Conservation (phyloP, 2,113 vertebrate species). For the Manacus vitellinus region DNA sequence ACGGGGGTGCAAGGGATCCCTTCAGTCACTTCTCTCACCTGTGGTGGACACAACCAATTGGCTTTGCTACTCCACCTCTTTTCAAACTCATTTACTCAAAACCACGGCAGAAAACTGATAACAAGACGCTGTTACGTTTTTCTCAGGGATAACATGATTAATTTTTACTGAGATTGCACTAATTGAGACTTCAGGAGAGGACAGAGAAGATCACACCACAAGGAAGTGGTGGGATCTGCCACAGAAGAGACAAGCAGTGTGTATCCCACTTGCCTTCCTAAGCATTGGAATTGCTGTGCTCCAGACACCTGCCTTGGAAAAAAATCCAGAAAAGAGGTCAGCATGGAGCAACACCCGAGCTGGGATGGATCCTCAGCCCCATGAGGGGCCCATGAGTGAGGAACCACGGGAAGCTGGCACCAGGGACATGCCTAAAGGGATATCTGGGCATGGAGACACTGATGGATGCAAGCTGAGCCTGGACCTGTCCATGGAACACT, state of each 20-base stretch:
- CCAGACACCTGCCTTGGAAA: neutral
- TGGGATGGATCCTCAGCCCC: neutral
- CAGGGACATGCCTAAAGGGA: neutral
- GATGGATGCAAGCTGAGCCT: neutral
- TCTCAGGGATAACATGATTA: too few relatives aligned
- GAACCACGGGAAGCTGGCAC: neutral
- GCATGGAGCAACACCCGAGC: fast-evolving
- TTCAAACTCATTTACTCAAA: neutral
- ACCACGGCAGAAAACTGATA: neutral
- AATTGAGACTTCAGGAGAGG: neutral
- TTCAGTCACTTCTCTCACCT: neutral
- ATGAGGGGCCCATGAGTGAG: fast-evolving
- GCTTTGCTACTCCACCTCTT: neutral
- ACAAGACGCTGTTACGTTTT: neutral
- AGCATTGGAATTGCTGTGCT: neutral
- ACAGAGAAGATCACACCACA: neutral
- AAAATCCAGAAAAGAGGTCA: neutral
- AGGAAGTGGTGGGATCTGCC: neutral
- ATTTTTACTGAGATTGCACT: neutral
- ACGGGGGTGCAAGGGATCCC: fast-evolving
- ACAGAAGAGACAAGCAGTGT: neutral
- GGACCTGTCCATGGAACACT: neutral
- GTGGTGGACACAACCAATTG: neutral
- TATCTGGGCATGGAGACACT: neutral
- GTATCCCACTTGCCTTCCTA: neutral